Base-by-base conservation (phyloP, 2,888 invertebrate species). In the Dyspetes luteomarginatus region DNA sequence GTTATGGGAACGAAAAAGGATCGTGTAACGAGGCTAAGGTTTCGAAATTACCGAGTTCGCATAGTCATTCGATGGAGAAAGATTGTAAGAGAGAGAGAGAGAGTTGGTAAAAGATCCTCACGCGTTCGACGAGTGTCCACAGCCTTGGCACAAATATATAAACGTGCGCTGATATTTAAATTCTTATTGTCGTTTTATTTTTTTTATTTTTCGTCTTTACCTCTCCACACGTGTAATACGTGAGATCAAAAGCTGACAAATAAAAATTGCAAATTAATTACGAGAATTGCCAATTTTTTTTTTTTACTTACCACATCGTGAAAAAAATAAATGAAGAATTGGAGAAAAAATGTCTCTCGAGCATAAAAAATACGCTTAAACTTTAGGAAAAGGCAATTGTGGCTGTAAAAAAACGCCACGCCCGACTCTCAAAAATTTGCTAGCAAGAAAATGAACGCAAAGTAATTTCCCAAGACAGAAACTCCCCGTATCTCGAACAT, bases 21-120 rank as follows among this genome's bases (percentile, higher is more conserved):
- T 73, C 55, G 62, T 64, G 48, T 15, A 67, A 65, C 72, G 72
- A 72, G 77, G 64, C 48, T 19, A 60, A 72, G 72, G 67, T 67
- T 67, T 72, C 58, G 67, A 72, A 78, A 78, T 65, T 64, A 50
- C 56, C 5, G 36, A 45, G 26, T 22, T 62, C 30, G 26, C 9
- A 24, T 28, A 7, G 45, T n/a, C 52, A 26, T 41, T 30, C 28
- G 64, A 69, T 36, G 30, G 77, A 60, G 58, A 41, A 9, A 24
- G 17, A n/a, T 28, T 1, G n/a, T n/a, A 30, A n/a, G 45, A 17
- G 17, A 48, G 17, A 48, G 28, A 28, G 58, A 36, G 58, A 17
- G 56, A 30, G 9, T 30, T 36, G 30, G 9, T 15, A 36, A 22
- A 36, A 65, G 19, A 36, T 36, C 15, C n/a, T n/a, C n/a, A n/a